A percentile compares a stretch with the other conserved stretches of the same genome.
phyloP scores from a whole-genome alignment of 2,113 vertebrate genomes.

The Halichoeres trimaculatus region DNA sequence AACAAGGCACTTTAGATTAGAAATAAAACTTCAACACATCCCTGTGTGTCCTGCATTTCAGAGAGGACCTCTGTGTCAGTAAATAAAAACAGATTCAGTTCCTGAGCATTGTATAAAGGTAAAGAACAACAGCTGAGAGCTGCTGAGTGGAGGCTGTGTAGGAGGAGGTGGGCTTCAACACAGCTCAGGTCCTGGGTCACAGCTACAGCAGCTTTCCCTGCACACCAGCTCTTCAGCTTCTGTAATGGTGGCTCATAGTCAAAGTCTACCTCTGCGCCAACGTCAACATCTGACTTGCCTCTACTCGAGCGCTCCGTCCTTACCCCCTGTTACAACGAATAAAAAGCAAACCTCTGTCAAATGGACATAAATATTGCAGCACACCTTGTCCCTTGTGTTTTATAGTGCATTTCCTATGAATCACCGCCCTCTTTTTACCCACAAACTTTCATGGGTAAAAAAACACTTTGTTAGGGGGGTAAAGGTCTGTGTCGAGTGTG shows the following conservation, averaged over 20 bases:
- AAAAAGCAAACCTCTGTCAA: conserved; percentile 72
- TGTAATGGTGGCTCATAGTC: conserved; percentile 44
- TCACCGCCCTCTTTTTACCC: conserved; percentile 47
- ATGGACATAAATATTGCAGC: conserved; percentile 76
- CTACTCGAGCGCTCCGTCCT: conserved; percentile 26
- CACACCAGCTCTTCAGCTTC: conserved; percentile 34
- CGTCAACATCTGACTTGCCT: conserved; percentile 43
- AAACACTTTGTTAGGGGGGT: conserved; percentile 51
- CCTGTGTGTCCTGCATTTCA: conserved; percentile 25
- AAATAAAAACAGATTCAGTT: conserved; percentile 18
- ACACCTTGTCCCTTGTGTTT: conserved; percentile 56
- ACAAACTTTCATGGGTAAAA: conserved; percentile 13
- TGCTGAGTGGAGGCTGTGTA: conserved; percentile 29
- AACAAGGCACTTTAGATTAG: conserved; percentile 25
- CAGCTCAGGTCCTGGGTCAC: conserved; percentile 48
- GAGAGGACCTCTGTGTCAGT: conserved; percentile 34
- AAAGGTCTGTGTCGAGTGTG: conserved; percentile 36
- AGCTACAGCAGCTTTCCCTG: conserved; percentile 24
- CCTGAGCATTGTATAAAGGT: conserved; percentile 10
- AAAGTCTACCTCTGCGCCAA: conserved; percentile 18
- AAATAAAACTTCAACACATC: conserved; percentile 9
- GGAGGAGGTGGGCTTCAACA: conserved; percentile 43
- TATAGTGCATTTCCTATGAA: conserved; percentile 62
- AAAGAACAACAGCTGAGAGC: conserved; percentile 21
- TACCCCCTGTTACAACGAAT: conserved; percentile 32